A percentile compares a stretch with the other conserved stretches of the same genome.
Evolutionary conservation across 2,797 vertebrate genomes (phyloP).

Genomic region (Brachymystax lenok): DNA sequence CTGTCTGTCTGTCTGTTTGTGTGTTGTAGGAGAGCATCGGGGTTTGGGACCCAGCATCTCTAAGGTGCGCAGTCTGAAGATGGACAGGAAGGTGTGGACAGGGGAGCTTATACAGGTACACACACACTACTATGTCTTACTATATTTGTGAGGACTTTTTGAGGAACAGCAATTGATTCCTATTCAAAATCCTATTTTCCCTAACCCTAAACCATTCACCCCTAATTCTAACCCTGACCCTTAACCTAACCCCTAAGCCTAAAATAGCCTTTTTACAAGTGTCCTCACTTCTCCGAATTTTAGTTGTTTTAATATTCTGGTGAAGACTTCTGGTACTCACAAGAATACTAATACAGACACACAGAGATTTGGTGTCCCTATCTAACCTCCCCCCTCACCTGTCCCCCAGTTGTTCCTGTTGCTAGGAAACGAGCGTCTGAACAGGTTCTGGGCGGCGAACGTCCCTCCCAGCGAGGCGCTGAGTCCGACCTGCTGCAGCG

Average conservation of each 20-base stretch:
- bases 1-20: conserved; percentile 12
- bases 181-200: too few relatives aligned
- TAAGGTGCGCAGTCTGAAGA: conserved; percentile 95
- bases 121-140: too few relatives aligned
- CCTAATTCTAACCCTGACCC: too few relatives aligned
- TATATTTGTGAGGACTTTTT: too few relatives aligned
- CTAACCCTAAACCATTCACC: too few relatives aligned
- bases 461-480: conserved; percentile 92
- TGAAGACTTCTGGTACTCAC: too few relatives aligned
- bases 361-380: not conserved
- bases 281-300: too few relatives aligned
- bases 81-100: conserved; percentile 97
- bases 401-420: conserved; percentile 81
- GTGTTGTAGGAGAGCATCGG: conserved; percentile 86
- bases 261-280: too few relatives aligned
- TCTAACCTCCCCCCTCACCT: conserved; percentile 24
- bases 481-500: conserved; percentile 72
- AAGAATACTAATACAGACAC: too few relatives aligned
- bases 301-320: too few relatives aligned
- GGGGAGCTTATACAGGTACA: conserved; percentile 89
- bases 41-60: conserved; percentile 86
- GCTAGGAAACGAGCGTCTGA: conserved; percentile 83
- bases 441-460: conserved; percentile 93
- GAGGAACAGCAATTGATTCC: too few relatives aligned
- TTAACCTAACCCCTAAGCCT: too few relatives aligned